Base-by-base conservation (phyloP, 2,797 vertebrate species). In the Parotocinclus haroldoi region DNA sequence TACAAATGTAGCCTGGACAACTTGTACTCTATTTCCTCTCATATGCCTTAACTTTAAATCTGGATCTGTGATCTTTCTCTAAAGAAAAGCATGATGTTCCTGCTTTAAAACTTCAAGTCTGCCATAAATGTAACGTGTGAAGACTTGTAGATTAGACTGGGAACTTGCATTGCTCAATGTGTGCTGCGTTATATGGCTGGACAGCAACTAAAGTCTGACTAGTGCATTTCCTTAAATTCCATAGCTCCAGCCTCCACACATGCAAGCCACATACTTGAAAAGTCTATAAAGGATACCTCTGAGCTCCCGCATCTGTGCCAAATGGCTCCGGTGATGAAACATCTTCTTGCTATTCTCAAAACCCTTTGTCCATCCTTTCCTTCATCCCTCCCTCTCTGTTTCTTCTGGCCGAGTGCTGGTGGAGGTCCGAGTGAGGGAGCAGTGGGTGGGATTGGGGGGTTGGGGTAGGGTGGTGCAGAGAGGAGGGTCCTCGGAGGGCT, bases 221-320 rank as follows among this genome's bases (percentile, higher is more conserved):
- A 38, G 42, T 61, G 27, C 57, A 48, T 68, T 58, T 65, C 53
- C 64, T 10, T 27, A 7, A 50, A 55, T 45, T 68, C 45, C 17
- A 52, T 18, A 3, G n/a, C n/a, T n/a, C n/a, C n/a, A n/a, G 36
- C 58, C 57, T 49, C 56, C 45, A 56, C 64, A 54, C 37, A 76
- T 44, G 63, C 46, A 68, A 52, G 58, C 36, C 13, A 74, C 10
- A 59, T 27, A 71, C 56, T 67, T 58, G n/a, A 75, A 57, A 74
- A 50, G 27, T 56, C 61, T 58, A 42, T n/a, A 69, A 69, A 54
- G 62, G 14, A 56, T 75, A 80, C 74, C 79, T 76, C 63, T 42
- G 53, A 19, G 45, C 60, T 50, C 9, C 18, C 7, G 51, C 4
- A 8, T 68, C 57, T 38, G 12, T 67, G 68, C 63, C 71, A 63